Evolutionary conservation across 1,140 invertebrate species (phyloP).

Genomic region (Bactericera cockerelli): DNA sequence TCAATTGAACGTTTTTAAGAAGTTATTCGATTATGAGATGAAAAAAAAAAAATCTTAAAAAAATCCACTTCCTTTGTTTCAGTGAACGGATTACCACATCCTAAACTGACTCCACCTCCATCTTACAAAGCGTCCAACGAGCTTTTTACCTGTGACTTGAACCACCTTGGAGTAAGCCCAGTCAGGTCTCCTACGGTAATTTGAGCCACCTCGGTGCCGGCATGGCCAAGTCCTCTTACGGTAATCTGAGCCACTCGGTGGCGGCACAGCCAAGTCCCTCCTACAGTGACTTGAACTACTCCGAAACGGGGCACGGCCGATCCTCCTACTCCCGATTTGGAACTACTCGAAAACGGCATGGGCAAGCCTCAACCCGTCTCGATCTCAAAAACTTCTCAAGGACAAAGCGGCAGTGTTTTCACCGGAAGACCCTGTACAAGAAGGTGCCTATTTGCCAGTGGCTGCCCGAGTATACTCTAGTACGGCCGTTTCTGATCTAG

Average conservation of each 20-base stretch:
- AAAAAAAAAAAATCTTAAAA: too few relatives aligned
- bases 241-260: too few relatives aligned
- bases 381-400: constrained; percentile 14
- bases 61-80: neutral
- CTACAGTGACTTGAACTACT: too few relatives aligned
- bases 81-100: neutral
- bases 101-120: neutral
- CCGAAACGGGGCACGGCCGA: too few relatives aligned
- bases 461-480: constrained; percentile 41
- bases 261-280: too few relatives aligned
- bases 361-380: constrained; percentile 21
- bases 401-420: constrained; percentile 30
- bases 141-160: neutral
- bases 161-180: neutral
- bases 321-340: too few relatives aligned
- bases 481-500: constrained; percentile 47
- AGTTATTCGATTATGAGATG: neutral
- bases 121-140: too few relatives aligned
- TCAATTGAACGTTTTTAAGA: too few relatives aligned
- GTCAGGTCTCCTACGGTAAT: too few relatives aligned
- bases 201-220: too few relatives aligned
- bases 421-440: constrained; percentile 39
- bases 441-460: constrained; percentile 43
- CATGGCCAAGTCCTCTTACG: too few relatives aligned
- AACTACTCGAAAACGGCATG: too few relatives aligned